Evolutionary conservation across 1,140 invertebrate species (phyloP), one percentile per base, ranked within the genome.

Genomic region (Venturia canescens): DNA sequence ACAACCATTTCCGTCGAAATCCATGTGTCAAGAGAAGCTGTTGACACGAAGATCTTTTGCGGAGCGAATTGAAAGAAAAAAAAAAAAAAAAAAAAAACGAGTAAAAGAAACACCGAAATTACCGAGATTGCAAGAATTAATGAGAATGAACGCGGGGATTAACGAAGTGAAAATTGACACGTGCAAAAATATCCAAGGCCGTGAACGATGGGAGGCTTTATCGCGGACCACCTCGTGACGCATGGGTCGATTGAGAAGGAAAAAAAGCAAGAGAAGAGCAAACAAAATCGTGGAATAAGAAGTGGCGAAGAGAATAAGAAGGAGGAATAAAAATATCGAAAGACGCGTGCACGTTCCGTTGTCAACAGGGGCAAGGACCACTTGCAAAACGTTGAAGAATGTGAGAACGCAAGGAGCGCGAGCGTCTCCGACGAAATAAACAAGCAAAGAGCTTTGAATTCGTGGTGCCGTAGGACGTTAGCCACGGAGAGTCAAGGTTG

Each of bases 301-400:
- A 57, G 53, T 57, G n/a, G n/a, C n/a, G 53, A 57, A 57, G 53
- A 44, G n/a, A 57, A 23, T 18, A 23, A n/a, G 53, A 44, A 18
- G 11, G 21, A 21, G 4, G 15, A 53, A 21, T 3, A 57, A 57
- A 57, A 57, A 18, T n/a, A 57, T 23, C 53, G 21, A 18, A 23
- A 57, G 18, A 23, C 21, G 18, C 53, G 53, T 57, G 18, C 53
- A 57, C 21, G 53, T 57, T 57, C 21, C 21, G 53, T 57, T n/a
- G 2, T 57, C 21, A 57, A 57, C 53, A 57, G 53, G 53, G 53
- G 53, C 53, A 57, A 57, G 53, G 53, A 57, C 21, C 53, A 57
- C 53, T 57, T 57, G 53, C 18, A 57, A 57, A 57, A 57, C 21
- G 53, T 18, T 23, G 53, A 57, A n/a, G 53, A 57, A n/a, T 57